Percentiles rank a stretch among this genome's conserved stretches.
Evolutionary conservation across 2,797 vertebrate genomes (phyloP).

Genomic region (Sebastes trivittatus): DNA sequence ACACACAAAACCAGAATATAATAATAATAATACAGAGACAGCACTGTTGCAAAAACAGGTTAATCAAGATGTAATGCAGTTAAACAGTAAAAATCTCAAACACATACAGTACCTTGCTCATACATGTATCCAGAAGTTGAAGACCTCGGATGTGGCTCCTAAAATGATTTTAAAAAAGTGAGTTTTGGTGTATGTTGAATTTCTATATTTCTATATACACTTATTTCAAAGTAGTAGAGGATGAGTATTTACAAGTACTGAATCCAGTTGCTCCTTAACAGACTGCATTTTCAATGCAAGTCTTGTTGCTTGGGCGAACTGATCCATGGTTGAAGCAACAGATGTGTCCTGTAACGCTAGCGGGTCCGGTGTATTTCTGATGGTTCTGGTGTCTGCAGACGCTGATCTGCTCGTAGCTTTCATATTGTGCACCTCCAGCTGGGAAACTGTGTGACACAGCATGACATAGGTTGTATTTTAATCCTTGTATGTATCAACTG

Average conservation of each 20-base stretch:
- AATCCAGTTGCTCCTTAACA: conserved; percentile 92
- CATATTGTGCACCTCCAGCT: conserved; percentile 86
- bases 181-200: background rate
- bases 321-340: conserved; percentile 79
- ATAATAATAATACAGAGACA: background rate
- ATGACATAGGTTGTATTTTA: background rate
- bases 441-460: conserved; percentile 83
- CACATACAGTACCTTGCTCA: conserved; percentile 67
- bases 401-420: conserved; percentile 76
- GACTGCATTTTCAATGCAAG: conserved; percentile 89
- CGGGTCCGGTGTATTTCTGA: conserved; percentile 73
- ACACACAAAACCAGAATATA: conserved; percentile 9
- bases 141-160: conserved; percentile 72
- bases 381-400: conserved; percentile 69
- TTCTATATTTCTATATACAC: background rate
- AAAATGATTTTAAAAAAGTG: conserved; percentile 12
- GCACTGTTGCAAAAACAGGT: background rate
- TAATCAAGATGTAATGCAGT: background rate
- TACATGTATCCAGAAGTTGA: conserved; percentile 56
- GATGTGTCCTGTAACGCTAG: conserved; percentile 67
- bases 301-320: conserved; percentile 80
- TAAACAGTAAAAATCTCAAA: background rate
- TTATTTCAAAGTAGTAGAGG: background rate
- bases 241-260: conserved; percentile 85
- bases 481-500: background rate